A percentile compares a stretch with the other conserved stretches of the same genome.
These are phyloP conservation scores for Tromatobia lineatoria DNA, from an alignment of 2,888 invertebrate genomes.

Conservation along the genomic window DNA sequence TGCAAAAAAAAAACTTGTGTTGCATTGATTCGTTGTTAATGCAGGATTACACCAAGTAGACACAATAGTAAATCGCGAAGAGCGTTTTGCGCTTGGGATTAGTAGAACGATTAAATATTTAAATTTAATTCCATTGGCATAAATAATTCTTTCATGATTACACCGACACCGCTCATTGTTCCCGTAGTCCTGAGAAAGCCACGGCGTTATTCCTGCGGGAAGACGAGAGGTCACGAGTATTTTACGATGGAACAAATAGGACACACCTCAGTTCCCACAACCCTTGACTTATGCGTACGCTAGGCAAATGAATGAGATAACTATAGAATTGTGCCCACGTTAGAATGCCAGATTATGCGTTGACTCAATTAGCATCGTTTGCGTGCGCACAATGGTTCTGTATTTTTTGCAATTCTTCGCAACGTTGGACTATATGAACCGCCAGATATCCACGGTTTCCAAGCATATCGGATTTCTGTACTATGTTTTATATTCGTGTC, in stretches of 20 bases:
- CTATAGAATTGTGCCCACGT: background rate
- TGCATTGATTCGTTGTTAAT: too few species aligned
- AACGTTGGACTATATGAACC: background rate
- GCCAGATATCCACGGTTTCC: background rate
- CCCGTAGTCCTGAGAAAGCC: background rate
- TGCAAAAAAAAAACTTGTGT: background rate
- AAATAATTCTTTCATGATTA: slow-evolving; percentile 74
- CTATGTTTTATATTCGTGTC: background rate
- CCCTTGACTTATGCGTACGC: background rate
- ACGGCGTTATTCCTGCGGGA: background rate
- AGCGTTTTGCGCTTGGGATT: slow-evolving; percentile 69
- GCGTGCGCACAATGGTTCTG: too few species aligned
- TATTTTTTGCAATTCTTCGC: background rate
- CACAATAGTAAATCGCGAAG: slow-evolving; percentile 36
- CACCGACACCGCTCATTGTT: background rate
- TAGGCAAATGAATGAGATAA: background rate
- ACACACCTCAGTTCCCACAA: background rate
- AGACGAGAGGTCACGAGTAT: slow-evolving; percentile 37
- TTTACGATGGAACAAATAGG: slow-evolving; percentile 47
- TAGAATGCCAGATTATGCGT: background rate
- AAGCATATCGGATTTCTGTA: background rate
- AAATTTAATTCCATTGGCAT: slow-evolving; percentile 76
- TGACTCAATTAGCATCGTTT: background rate
- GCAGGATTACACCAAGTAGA: slow-evolving; percentile 1
- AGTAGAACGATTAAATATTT: slow-evolving; percentile 75